Evolutionary conservation across 2,888 invertebrate species (phyloP).

Genomic region (Trichogramma evanescens): DNA sequence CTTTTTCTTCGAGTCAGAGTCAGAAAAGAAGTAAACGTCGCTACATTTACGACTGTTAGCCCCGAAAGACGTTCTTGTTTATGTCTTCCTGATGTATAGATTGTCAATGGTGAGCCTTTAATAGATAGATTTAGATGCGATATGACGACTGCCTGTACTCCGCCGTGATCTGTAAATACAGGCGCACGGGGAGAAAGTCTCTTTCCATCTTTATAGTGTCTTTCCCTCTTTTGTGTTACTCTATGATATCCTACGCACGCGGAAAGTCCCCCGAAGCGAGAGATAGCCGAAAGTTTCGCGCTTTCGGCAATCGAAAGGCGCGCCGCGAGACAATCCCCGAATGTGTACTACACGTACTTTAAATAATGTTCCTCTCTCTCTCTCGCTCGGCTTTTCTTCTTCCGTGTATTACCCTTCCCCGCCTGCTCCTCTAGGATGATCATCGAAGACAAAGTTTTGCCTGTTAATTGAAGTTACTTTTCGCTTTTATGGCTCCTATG

Average conservation of each 20-base stretch:
- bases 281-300: constrained; percentile 8
- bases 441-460: too few relatives aligned
- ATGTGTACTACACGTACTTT: constrained; percentile 21
- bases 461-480: too few relatives aligned
- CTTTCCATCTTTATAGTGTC: constrained; percentile 1
- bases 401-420: too few relatives aligned
- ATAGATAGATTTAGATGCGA: constrained; percentile 37
- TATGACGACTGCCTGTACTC: constrained; percentile 24
- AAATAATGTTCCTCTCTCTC: constrained; percentile 8
- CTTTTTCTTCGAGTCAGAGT: constrained; percentile 1
- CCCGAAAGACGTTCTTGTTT: constrained; percentile 16
- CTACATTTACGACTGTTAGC: constrained; percentile 15
- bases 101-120: constrained; percentile 20
- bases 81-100: constrained; percentile 20
- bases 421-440: too few relatives aligned
- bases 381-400: too few relatives aligned
- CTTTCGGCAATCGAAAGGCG: neutral
- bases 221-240: neutral
- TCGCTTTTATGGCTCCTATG: too few relatives aligned
- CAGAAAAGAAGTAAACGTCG: constrained; percentile 15
- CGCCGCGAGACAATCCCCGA: constrained; percentile 12
- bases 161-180: constrained; percentile 40
- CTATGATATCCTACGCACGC: constrained; percentile 14
- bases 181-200: too few relatives aligned
- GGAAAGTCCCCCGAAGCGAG: constrained; percentile 14